A percentile compares a stretch with the other conserved stretches of the same genome.
These are phyloP conservation scores for Leucophenga maculata DNA, from an alignment of 2,888 invertebrate species.

Conservation along the genomic window DNA sequence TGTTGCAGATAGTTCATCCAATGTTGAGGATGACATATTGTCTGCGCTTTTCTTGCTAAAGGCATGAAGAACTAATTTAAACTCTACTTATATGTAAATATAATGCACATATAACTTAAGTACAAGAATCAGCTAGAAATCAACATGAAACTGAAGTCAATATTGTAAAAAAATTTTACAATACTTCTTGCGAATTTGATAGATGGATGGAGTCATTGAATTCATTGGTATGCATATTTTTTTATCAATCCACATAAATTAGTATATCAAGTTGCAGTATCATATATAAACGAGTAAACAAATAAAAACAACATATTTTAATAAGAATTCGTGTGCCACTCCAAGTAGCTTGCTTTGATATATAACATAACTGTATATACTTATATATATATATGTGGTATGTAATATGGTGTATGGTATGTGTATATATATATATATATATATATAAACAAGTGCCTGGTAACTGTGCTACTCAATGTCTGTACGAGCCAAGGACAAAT, in stretches of 20 bases:
- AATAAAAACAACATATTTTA: neutral
- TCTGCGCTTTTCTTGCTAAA: no score
- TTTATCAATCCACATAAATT: neutral
- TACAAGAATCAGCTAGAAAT: no score
- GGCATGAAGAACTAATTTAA: no score
- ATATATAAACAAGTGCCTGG: constrained; percentile 61
- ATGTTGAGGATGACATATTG: no score
- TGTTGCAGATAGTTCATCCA: constrained; percentile 54
- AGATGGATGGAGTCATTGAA: no score
- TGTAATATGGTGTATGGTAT: neutral
- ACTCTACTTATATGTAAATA: no score
- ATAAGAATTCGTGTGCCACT: neutral
- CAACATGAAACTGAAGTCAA: neutral
- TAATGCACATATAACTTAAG: no score
- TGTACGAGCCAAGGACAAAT: constrained; percentile 13
- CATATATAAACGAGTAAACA: no score
- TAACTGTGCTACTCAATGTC: constrained; percentile 50
- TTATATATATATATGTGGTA: constrained; percentile 10
- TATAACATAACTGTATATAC: constrained; percentile 26
- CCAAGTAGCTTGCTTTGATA: neutral
- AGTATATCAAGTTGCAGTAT: neutral
- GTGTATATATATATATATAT: constrained; percentile 10
- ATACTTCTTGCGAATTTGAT: no score
- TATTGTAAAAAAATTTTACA: constrained; percentile 42
- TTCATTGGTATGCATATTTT: no score